These are phyloP conservation scores for Dasyprocta punctata DNA, from an alignment of 2,113 vertebrate genomes.

Conservation along the genomic window DNA sequence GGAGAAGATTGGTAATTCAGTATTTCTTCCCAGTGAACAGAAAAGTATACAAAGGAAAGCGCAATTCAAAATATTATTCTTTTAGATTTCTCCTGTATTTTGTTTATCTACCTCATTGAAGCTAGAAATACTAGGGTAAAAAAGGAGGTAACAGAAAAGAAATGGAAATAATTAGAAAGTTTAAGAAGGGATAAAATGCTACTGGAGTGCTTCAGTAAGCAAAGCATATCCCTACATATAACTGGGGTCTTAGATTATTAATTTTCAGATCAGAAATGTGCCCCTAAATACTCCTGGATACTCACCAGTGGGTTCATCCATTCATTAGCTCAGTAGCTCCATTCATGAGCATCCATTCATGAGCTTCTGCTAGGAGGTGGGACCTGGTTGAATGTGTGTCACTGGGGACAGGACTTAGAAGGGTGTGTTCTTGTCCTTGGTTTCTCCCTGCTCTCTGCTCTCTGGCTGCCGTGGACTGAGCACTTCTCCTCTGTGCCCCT, in stretches of 20 bases:
- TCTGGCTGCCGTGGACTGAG: background rate
- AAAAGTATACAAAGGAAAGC: slow-evolving; percentile 35
- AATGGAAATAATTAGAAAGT: background rate
- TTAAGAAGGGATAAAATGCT: background rate
- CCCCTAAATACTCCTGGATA: background rate
- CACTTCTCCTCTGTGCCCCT: background rate
- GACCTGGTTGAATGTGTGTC: background rate
- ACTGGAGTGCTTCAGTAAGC: background rate
- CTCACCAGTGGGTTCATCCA: background rate
- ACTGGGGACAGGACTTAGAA: background rate
- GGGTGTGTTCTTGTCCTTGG: background rate
- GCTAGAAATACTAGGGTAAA: slow-evolving; percentile 29
- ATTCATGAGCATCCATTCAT: too few relatives aligned
- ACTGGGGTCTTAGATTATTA: background rate
- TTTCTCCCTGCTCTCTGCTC: background rate
- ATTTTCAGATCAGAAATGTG: background rate
- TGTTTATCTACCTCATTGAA: slow-evolving; percentile 47
- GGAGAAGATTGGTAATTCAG: background rate
- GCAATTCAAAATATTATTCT: background rate
- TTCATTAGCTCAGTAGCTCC: background rate
- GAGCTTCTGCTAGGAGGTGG: background rate
- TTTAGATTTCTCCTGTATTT: slow-evolving; percentile 49
- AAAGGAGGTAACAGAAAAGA: background rate
- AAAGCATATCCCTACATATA: background rate
- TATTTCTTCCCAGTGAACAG: background rate